Base-by-base conservation (phyloP, 2,888 invertebrate genomes). In the Abscondita cerata region DNA sequence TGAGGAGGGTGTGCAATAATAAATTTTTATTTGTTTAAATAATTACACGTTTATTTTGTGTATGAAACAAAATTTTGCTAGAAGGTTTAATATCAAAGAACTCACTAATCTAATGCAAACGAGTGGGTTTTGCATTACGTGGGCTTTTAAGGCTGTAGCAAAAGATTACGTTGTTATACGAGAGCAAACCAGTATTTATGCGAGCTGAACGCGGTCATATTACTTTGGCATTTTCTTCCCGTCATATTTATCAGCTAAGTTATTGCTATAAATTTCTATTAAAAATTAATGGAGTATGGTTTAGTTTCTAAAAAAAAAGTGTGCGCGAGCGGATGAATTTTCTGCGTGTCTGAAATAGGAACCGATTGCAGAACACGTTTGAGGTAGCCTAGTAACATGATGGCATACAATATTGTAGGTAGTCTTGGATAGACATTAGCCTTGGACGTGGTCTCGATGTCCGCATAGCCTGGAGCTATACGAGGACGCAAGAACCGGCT, bases 401-500 rank as follows among this genome's bases (percentile, higher is more conserved):
- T 68, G 68, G 65, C 68, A 67, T 65, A 65, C 57, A 65, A 59
- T 60, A 65, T 52, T 25, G 25, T 25, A 25, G 18, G 41, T 52
- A 44, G 34, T 59, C 48, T 41, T 52, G 48, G 64, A 60, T 56
- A 48, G 58, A 62, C 54, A 62, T 65, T 55, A 69, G 59, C 64
- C 64, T 66, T 64, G 67, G 60, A 65, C 59, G 64, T 60, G 60
- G 62, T 66, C 66, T 68, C 68, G 66, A 68, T 68, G 66, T 66
- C 68, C 66, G 68, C 65, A 64, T 62, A 65, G 65, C 62, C 57
- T 55, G 53, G 36, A 61, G 66, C 62, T 38, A 40, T 62, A 33
- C 64, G 65, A 67, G 69, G 67, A 65, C 69, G 57, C 59, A 59
- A 66, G 68, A 72, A 72, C 72, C 72, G 69, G 72, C 72, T 72